Evolutionary conservation across 2,888 invertebrate genomes (phyloP).

Genomic region (Spatulosminthurus flaviceps): DNA sequence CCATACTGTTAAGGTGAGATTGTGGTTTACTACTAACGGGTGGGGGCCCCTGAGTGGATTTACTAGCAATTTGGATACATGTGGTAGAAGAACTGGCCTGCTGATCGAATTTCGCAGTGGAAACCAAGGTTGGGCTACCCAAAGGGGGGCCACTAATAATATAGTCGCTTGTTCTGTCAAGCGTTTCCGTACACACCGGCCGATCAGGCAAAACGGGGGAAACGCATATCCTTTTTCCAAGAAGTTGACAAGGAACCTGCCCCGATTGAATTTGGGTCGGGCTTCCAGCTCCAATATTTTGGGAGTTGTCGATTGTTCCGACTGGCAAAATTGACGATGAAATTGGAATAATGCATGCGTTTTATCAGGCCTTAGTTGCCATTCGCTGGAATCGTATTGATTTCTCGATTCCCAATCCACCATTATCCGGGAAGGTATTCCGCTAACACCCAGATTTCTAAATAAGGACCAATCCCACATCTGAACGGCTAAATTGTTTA

Average conservation of each 20-base stretch:
- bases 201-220: conserved; percentile 49
- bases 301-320: conserved; percentile 39
- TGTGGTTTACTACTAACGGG: not conserved
- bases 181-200: not conserved
- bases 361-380: not conserved
- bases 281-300: conserved; percentile 46
- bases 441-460: conserved; percentile 33
- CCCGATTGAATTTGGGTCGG: conserved; percentile 36
- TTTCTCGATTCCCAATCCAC: conserved; percentile 47
- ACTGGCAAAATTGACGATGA: conserved; percentile 46
- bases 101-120: not conserved
- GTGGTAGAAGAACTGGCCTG: conserved; percentile 7
- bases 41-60: not conserved
- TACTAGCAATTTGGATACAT: not conserved
- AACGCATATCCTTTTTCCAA: conserved; percentile 48
- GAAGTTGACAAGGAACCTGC: conserved; percentile 26
- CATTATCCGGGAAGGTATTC: conserved; percentile 35
- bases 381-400: conserved; percentile 36
- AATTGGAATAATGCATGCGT: conserved; percentile 7
- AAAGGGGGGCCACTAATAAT: conserved; percentile 45
- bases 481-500: conserved; percentile 29
- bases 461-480: conserved; percentile 46
- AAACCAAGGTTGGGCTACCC: conserved; percentile 47
- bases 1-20: conserved; percentile 37
- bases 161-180: not conserved